Base-by-base conservation (phyloP, 2,113 vertebrate genomes). In the Menidia beryllina region DNA sequence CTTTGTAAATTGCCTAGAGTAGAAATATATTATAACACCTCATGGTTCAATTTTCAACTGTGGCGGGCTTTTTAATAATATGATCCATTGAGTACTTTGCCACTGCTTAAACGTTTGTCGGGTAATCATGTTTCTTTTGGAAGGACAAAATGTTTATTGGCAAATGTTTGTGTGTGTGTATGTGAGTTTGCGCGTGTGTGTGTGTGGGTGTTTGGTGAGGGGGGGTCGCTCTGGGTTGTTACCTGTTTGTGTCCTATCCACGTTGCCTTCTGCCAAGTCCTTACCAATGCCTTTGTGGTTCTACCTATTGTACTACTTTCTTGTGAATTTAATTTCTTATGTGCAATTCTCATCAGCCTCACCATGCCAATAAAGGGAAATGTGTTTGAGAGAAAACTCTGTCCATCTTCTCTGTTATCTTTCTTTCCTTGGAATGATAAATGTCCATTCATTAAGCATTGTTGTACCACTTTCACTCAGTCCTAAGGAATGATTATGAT, bases 281-380 rank as follows among this genome's bases (percentile, higher is more conserved):
- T 93, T 96, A 95, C 94, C 93, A 95, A 96, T 96, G 96, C 94
- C 95, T 95, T 95, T 95, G 95, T 96, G 95, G 95, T 97, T 97
- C 94, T 94, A 96, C 93, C 95, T 95, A 95, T 95, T 97, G 95
- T 97, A 97, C 94, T 91, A 94, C 94, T 91, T 96, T 96, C 93
- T 96, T 96, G 95, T 97, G 95, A 94, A 96, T 94, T 95, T 94
- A 88, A 91, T 94, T 95, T 95, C 94, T 94, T 93, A 97, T 97
- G 95, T 98, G 95, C 95, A 95, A 95, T 96, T 97, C 94, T 95
- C 95, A 96, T 97, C 95, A 95, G 96, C 95, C 95, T 97, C 95
- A 96, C 95, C 95, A 96, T 97, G 94, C 95, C 96, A 98, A 98
- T 98, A 98, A 98, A 98, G 95, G 95, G 95, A 97, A 98, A 96